A percentile compares a stretch with the other conserved stretches of the same genome.
Evolutionary conservation across 2,113 vertebrate species (phyloP).

Genomic region (Acrocephalus arundinaceus): DNA sequence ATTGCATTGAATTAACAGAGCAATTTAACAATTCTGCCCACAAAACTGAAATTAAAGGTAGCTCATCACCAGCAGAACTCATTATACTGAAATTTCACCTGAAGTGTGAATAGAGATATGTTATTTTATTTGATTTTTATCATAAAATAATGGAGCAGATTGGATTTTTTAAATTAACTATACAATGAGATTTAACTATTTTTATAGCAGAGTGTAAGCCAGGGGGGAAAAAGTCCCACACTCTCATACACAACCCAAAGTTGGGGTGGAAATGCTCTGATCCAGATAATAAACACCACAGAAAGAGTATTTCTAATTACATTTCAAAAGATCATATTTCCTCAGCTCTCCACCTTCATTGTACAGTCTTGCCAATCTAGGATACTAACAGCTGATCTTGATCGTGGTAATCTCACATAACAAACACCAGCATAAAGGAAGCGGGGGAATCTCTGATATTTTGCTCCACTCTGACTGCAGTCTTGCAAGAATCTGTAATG

Average conservation of each 20-base stretch:
- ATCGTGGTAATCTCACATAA: neutral
- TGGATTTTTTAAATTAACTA: neutral
- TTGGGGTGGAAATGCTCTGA: neutral
- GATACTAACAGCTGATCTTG: neutral
- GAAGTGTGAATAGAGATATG: neutral
- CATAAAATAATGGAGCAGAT: neutral
- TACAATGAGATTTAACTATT: neutral
- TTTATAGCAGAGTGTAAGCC: neutral
- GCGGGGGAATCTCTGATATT: neutral
- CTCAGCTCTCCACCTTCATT: neutral
- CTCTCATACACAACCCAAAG: neutral
- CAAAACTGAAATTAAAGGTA: neutral
- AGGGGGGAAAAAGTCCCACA: neutral
- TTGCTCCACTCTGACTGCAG: neutral
- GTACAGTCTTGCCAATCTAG: neutral
- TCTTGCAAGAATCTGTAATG: neutral
- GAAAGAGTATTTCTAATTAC: neutral
- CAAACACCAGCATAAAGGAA: neutral
- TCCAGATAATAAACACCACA: neutral
- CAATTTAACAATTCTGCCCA: neutral
- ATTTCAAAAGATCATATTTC: neutral
- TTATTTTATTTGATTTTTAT: neutral
- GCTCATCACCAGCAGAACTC: neutral
- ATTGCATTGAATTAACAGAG: neutral
- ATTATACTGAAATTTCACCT: neutral